Conservation (phyloP, 2,888 invertebrate genomes). For the Minunthozetes semirufus region DNA sequence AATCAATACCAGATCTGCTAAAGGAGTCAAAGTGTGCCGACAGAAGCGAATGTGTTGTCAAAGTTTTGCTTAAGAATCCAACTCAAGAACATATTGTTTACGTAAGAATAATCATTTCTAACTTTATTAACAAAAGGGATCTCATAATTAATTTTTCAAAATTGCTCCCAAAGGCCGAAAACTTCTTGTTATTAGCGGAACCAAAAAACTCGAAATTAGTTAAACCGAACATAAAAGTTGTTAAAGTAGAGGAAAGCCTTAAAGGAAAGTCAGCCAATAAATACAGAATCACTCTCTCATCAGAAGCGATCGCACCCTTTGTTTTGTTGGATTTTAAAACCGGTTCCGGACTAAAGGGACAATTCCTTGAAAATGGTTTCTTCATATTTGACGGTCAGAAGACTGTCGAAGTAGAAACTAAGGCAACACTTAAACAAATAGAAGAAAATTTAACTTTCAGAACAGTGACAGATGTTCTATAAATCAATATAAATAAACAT, state of each 20-base stretch:
- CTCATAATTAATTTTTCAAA: too few species aligned
- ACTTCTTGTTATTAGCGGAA: constrained; percentile 16
- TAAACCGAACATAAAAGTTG: neutral
- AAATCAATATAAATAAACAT: too few species aligned
- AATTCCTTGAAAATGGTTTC: constrained; percentile 71
- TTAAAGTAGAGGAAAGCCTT: neutral
- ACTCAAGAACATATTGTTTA: too few species aligned
- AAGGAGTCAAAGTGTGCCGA: constrained; percentile 14
- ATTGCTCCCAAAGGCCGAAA: neutral
- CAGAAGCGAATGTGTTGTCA: constrained; percentile 18
- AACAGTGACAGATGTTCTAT: constrained; percentile 19
- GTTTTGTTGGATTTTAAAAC: constrained; percentile 52
- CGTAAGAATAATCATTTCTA: too few species aligned
- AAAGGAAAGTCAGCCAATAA: neutral
- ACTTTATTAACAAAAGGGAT: too few species aligned
- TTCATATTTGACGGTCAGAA: constrained; percentile 44
- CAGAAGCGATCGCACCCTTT: constrained; percentile 57
- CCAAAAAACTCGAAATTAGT: constrained; percentile 30
- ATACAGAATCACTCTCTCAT: constrained; percentile 34
- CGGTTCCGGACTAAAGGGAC: constrained; percentile 51
- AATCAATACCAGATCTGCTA: constrained; percentile 24
- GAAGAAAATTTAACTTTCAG: constrained; percentile 11
- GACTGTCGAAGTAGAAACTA: constrained; percentile 44
- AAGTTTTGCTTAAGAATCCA: neutral
- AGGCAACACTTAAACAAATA: constrained; percentile 19